These are phyloP conservation scores for Apis dorsata DNA, from an alignment of 1,140 invertebrate genomes.

Conservation along the genomic window DNA sequence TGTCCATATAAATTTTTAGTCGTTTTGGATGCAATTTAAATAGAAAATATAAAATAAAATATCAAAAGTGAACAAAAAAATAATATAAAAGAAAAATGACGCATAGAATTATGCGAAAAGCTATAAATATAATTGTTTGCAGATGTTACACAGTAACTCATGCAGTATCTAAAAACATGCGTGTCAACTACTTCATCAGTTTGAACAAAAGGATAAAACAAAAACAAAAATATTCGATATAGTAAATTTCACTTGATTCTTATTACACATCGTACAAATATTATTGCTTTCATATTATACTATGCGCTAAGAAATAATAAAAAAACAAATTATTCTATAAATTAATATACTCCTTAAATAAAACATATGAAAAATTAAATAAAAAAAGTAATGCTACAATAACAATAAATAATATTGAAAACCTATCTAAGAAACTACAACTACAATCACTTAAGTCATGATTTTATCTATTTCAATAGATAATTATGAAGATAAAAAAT, in stretches of 20 bases:
- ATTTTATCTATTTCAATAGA: constrained; percentile 2
- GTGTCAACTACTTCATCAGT: constrained; percentile 11
- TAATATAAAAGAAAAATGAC: background rate
- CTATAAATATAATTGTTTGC: constrained; percentile 25
- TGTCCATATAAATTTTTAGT: constrained; percentile 9
- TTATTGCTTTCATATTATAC: constrained; percentile 1
- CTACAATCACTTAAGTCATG: constrained; percentile 11
- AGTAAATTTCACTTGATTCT: background rate
- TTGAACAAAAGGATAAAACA: constrained; percentile 7
- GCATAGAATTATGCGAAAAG: constrained; percentile 17
- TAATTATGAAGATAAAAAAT: constrained; percentile 16
- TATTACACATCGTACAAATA: constrained; percentile 1
- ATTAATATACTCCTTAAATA: background rate
- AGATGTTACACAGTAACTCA: constrained; percentile 41
- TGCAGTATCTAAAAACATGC: constrained; percentile 50
- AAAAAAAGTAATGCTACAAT: background rate
- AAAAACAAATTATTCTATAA: background rate
- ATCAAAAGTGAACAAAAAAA: background rate
- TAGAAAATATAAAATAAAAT: constrained; percentile 1
- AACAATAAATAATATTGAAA: background rate
- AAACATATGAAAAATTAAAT: background rate
- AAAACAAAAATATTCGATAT: background rate
- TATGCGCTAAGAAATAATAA: background rate
- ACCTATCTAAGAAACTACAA: background rate
- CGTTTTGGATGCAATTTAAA: constrained; percentile 52